These are phyloP conservation scores for Pterocles burchelli DNA, from an alignment of 2,113 vertebrate genomes.

Conservation along the genomic window DNA sequence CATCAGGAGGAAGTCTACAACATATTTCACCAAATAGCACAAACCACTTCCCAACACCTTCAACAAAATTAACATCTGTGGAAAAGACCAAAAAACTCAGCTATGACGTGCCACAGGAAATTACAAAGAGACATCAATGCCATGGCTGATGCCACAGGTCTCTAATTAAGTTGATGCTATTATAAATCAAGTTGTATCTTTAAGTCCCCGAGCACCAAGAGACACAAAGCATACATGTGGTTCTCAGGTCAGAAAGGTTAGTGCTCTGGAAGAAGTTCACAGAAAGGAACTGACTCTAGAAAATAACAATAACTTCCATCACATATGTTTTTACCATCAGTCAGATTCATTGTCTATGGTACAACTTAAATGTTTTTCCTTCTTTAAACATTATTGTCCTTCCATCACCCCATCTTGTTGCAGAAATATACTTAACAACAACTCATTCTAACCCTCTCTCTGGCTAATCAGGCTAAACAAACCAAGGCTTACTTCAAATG, in stretches of 20 bases:
- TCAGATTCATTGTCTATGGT: background rate
- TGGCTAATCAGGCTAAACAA: background rate
- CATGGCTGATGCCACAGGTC: background rate
- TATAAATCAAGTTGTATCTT: background rate
- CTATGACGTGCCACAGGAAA: background rate
- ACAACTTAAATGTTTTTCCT: background rate
- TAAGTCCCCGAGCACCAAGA: background rate
- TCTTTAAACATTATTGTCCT: background rate
- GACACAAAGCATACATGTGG: rapidly evolving
- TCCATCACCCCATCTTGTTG: background rate
- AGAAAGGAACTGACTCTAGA: background rate
- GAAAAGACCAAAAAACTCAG: background rate
- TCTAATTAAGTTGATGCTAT: background rate
- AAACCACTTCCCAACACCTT: background rate
- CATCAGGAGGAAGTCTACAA: background rate
- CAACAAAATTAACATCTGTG: background rate
- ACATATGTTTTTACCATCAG: background rate
- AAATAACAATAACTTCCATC: background rate
- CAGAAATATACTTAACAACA: background rate
- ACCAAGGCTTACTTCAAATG: background rate
- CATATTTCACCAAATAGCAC: background rate
- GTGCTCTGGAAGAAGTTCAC: background rate
- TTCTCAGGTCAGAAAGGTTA: background rate
- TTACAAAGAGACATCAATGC: background rate
- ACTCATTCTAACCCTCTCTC: background rate